Base-by-base conservation (phyloP, 2,113 vertebrate genomes). In the Anhinga anhinga region DNA sequence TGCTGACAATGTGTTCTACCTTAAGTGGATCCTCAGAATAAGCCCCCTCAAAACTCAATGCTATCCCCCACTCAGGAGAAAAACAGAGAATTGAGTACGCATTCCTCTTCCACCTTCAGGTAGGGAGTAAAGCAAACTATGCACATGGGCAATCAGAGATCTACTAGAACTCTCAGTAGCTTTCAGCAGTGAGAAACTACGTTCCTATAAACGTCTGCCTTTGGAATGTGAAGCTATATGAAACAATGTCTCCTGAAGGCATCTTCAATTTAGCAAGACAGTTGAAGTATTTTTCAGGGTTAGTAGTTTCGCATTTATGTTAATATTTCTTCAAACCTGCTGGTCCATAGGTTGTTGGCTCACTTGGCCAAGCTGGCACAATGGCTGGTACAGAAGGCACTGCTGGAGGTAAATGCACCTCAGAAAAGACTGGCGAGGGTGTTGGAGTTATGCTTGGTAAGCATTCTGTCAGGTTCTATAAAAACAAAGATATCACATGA, bases 311-410 rank as follows among this genome's bases (percentile, higher is more conserved):
- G 45, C 38, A 86, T 77, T 22, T 30, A 61, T 10, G 15, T 32
- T 56, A 92, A 1, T 59, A 50, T 93, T 53, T 86, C 76, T 85
- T 83, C 98, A 96, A 95, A 98, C 98, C 98, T 98, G 98, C 97
- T 98, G 98, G 96, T 98, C 98, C 98, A 8, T 98, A 98, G 82
- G 97, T 91, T 97, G 98, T 82, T 95, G 98, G 98, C 96, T 98
- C 97, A 85, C 95, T 97, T 88, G 98, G 97, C 98, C 98, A 98
- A 93, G 98, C 90, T 95, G 98, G 98, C 98, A 98, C 98, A 92
- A 98, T 97, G 97, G 98, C 93, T 98, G 98, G 97, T 98, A 98
- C 93, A 94, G 98, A 98, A 99, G 98, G 98, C 98, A 98, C 98
- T 93, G 97, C 91, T 95, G 98, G 97, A 97, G 98, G 96, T 82